Evolutionary conservation across 2,113 vertebrate genomes (phyloP), one percentile per base, ranked within the genome.

Genomic region (Axis porcinus): DNA sequence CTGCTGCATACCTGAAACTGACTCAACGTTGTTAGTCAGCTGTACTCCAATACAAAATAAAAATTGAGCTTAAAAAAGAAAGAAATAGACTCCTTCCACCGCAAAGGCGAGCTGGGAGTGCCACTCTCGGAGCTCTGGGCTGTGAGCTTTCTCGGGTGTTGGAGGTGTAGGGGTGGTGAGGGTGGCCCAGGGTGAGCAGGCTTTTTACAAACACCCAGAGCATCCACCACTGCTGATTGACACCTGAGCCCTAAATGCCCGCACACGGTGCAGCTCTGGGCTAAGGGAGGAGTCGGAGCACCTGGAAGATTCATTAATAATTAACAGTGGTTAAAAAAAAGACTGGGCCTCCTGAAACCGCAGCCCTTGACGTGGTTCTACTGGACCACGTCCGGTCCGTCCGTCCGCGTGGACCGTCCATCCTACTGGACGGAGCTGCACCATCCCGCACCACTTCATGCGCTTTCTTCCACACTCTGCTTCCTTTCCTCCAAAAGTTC

Each of bases 321-420:
- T 50, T 28, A 25, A n/a, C 50, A 25, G 40, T 6, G 0, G 23
- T 4, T 1, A 21, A 7, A 25, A 28, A 36, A 64, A 5, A 36
- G 27, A 10, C 3, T 0, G 30, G 36, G 5, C n/a, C 17, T 33
- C 0, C 43, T 0, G 8, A 30, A 50, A 23, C n/a, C 2, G 0
- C 33, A 30, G 23, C 40, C 40, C 33, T 67, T 4, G 1, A 2
- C 2, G 1, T 7, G 70, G 10, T 6, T 11, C 74, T 2, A 1
- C 27, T 9, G 30, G 17, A 12, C 0, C 47, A 50, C 12, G 47
- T 50, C 47, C 4, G 47, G 13, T 50, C 47, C 12, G 47, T 50
- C 47, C 12, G 12, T 50, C 47, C 47, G 14, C 12, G 3, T 50
- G 47, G 47, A 14, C 47, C 47, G 47, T 13, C 47, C 47, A 4